Base-by-base conservation (phyloP, 2,797 vertebrate genomes). In the Ctenochaetus hawaiiensis region DNA sequence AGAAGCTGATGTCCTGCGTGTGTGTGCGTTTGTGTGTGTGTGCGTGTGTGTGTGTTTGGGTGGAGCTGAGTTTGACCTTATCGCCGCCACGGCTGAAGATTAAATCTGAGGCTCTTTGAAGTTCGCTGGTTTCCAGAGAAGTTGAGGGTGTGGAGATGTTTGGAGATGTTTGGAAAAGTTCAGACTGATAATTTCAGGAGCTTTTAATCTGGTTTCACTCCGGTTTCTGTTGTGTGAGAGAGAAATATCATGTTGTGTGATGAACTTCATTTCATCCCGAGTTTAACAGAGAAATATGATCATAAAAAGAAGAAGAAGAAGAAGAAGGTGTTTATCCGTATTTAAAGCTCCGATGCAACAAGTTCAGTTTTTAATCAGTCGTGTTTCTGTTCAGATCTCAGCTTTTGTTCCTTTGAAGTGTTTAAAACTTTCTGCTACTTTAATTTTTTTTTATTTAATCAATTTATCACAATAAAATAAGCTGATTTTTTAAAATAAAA, bases 81-180 rank as follows among this genome's bases (percentile, higher is more conserved):
- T 79, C 43, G 13, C 16, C 60, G 52, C 45, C 62, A 4, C 60
- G 48, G 67, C 47, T 53, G n/a, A 18, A 61, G 64, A 86, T 81
- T 41, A 69, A 13, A 70, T 76, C 77, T 7, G 17, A 48, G 17
- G 26, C 1, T 34, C 49, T 78, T 78, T 78, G 66, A 85, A 78
- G 74, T 72, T 37, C 0, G 5, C 68, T 20, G 62, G 6, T 43
- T 47, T 74, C 66, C 76, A 61, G 68, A 1, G 60, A 67, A 71
- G 67, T 13, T 1, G 56, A 75, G 80, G 78, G 67, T 20, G 84
- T 69, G 80, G 74, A 26, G 43, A 2, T 8, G 58, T 70, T 74
- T 69, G 80, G 74, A 26, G 43, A 2, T 8, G 58, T 70, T 74
- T 39, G 53, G 64, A 48, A n/a, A 26, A 16, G 66, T 68, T 68